Percentiles rank a stretch among this genome's conserved stretches.
phyloP scores from a whole-genome alignment of 2,888 invertebrate genomes.

The Pristionchus fissidentatus region DNA sequence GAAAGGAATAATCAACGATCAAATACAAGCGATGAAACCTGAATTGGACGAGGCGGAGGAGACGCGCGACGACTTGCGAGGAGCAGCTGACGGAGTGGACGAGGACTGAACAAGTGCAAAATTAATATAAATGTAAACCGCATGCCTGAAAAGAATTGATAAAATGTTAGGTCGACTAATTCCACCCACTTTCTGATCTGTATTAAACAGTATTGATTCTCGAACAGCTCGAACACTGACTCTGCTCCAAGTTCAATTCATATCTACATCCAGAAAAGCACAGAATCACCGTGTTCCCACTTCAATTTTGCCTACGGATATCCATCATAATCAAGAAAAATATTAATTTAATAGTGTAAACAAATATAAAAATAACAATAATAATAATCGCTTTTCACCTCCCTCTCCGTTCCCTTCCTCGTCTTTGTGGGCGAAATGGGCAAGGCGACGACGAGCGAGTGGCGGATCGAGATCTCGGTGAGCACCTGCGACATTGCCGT shows the following conservation, averaged over 20 bases:
- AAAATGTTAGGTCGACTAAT: too few relatives aligned
- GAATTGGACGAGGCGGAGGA: not conserved
- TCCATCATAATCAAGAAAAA: too few relatives aligned
- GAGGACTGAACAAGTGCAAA: too few relatives aligned
- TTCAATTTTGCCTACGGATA: too few relatives aligned
- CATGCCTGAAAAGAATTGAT: too few relatives aligned
- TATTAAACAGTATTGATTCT: too few relatives aligned
- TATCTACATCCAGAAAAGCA: too few relatives aligned
- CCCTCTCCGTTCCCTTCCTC: constrained; percentile 24
- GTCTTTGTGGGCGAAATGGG: constrained; percentile 11
- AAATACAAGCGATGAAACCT: not conserved
- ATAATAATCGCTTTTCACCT: not conserved
- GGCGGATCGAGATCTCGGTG: constrained; percentile 35
- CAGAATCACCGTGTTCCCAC: too few relatives aligned
- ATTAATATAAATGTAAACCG: too few relatives aligned
- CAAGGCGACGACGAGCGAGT: not conserved
- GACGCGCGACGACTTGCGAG: constrained; percentile 12
- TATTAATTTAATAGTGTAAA: not conserved
- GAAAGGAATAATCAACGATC: not conserved
- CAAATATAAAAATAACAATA: not conserved
- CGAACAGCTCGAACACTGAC: too few relatives aligned
- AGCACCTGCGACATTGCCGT: not conserved
- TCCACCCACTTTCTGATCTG: too few relatives aligned
- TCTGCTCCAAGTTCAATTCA: too few relatives aligned
- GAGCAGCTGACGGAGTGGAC: not conserved